Conservation (phyloP, 2,888 invertebrate genomes). For the Stramonita haemastoma region DNA sequence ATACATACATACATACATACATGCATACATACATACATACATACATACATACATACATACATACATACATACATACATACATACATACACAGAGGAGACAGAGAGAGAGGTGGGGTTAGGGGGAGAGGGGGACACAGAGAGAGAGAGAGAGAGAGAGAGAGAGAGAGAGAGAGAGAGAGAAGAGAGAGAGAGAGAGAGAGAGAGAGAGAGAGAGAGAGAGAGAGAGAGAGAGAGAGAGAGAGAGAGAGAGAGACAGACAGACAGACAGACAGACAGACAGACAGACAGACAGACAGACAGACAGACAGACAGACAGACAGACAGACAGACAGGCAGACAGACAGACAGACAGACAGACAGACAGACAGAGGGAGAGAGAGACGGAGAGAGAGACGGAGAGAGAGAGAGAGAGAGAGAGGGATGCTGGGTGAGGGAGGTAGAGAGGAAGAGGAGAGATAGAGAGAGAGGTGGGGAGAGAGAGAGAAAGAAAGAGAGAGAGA, state of each 20-base stretch:
- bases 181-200: not conserved
- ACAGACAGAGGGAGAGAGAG: not conserved
- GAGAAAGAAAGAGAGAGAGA: constrained; percentile 7
- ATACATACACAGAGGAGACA: too few relatives aligned
- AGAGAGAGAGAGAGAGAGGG: not conserved
- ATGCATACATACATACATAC: too few relatives aligned
- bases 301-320: not conserved
- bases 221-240: constrained; percentile 20
- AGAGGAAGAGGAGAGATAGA: not conserved
- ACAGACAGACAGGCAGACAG: too few relatives aligned
- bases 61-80: too few relatives aligned
- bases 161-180: too few relatives aligned
- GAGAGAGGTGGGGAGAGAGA: constrained; percentile 17
- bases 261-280: not conserved
- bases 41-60: too few relatives aligned
- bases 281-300: constrained; percentile 1
- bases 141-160: too few relatives aligned
- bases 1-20: too few relatives aligned
- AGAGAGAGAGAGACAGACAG: not conserved
- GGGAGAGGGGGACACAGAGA: too few relatives aligned
- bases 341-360: not conserved
- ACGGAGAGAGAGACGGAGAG: too few relatives aligned
- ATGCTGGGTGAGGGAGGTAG: not conserved
- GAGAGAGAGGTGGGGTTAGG: too few relatives aligned
- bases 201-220: not conserved